Evolutionary conservation across 2,888 invertebrate species (phyloP), one percentile per base, ranked within the genome.

Genomic region (Pocota personata): DNA sequence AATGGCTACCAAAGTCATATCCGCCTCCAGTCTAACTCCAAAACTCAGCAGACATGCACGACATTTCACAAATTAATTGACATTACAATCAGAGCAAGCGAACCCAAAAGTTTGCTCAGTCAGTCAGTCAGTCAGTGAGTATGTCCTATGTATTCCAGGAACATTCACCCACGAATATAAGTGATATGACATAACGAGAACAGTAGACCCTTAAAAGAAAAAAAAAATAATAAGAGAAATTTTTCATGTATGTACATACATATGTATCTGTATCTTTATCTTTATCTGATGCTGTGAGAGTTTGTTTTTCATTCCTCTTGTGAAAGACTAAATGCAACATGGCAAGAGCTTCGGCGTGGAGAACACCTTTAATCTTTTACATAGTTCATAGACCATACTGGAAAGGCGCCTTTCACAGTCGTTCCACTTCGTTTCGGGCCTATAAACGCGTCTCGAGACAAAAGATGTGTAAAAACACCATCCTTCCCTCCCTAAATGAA

Each of bases 1-100:
- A 21, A 71, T 72, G 77, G 77, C 72, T 77, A 71, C 8, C 75
- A 30, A 82, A 82, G 82, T 77, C 82, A 82, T 82, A 77, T 82
- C 82, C 82, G 77, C 82, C 82, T 66, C 58, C n/a, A 82, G 77
- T 62, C 64, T 71, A 69, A 69, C n/a, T n/a, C n/a, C n/a, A n/a
- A n/a, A n/a, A n/a, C 57, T 64, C 71, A 82, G 55, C 62, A 76
- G 77, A 57, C 64, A 82, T 77, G 71, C 82, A 82, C 71, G 76
- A 82, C 82, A 82, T 77, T 72, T 82, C 82, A 72, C 64, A 77
- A 77, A 77, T 60, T 77, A 82, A 72, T 77, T 77, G 77, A 82
- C 82, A 77, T 82, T 77, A 71, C 64, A 71, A 66, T 62, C 37
- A 66, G 69, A 76, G 57, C 55, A 27, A 71, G 52, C 32, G 27